Base-by-base conservation (phyloP, 2,888 invertebrate genomes). In the Tuta absoluta region DNA sequence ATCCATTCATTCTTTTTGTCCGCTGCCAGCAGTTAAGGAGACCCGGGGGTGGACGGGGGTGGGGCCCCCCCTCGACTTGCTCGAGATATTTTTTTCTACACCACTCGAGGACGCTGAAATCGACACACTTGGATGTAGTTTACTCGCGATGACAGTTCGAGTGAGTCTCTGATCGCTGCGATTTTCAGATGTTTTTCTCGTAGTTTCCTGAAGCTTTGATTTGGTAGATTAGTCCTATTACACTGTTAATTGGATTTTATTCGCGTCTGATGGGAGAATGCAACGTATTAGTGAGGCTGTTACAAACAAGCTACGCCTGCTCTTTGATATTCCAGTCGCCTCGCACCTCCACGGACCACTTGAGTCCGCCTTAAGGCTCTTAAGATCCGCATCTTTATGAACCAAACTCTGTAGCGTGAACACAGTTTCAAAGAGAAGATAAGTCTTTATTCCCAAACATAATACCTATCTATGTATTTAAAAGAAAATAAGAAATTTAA, bases 1-100 rank as follows among this genome's bases (percentile, higher is more conserved):
- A 89, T 91, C 89, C 84, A 91, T 91, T 91, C 91, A 91, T 91
- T 91, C 91, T 91, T 91, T 91, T 91, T 91, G 91, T 90, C 89
- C 91, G 89, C 83, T 84, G 76, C 76, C 78, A 85, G 82, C 89
- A 87, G 88, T 89, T 89, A 91, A 90, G 91, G 91, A 89, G 90
- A 88, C 86, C 86, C 85, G 81, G 78, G 75, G 84, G 76, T 77
- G 78, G 81, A 75, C 78, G 69, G 70, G 41, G 45, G 45, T 48
- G 49, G 61, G 61, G 66, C 71, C 79, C 81, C 76, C 78, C 82
- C 86, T 85, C 83, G 86, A 87, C 89, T 87, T 87, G 86, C 87
- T 88, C 86, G 89, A 89, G 90, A 89, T 90, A 87, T 89, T 89
- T 91, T 89, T 90, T 88, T 87, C 87, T 86, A 86, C 86, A 84